Conservation (phyloP, 2,888 invertebrate genomes). For the Congeria kusceri region DNA sequence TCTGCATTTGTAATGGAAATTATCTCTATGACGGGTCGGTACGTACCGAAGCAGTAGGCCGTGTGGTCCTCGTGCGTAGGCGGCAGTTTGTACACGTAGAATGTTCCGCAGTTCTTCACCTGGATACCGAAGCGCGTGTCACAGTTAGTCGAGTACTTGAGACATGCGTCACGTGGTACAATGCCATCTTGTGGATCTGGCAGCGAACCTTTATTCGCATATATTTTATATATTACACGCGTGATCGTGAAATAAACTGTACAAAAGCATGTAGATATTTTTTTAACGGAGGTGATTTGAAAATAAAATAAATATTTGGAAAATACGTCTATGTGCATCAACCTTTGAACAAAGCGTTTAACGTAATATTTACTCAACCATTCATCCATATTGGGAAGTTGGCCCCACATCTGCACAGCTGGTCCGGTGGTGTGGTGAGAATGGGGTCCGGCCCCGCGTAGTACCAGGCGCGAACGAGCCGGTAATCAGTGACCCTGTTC, state of each 20-base stretch:
- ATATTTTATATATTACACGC: too few species aligned
- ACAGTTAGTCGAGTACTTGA: slow-evolving; percentile 5
- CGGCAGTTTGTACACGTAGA: slow-evolving; percentile 21
- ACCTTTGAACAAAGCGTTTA: too few species aligned
- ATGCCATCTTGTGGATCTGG: slow-evolving; percentile 12
- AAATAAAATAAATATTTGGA: too few species aligned
- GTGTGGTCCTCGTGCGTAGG: slow-evolving; percentile 8
- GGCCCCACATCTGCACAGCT: slow-evolving; percentile 33
- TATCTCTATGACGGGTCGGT: too few species aligned
- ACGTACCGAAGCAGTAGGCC: slow-evolving; percentile 27
- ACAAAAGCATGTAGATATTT: too few species aligned
- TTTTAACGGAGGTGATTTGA: too few species aligned
- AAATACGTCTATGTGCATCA: too few species aligned
- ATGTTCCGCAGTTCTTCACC: slow-evolving; percentile 26
- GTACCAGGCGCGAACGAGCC: slow-evolving; percentile 23
- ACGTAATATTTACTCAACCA: too few species aligned
- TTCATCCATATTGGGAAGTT: slow-evolving; percentile 41
- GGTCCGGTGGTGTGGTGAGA: slow-evolving; percentile 25
- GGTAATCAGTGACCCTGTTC: slow-evolving; percentile 16
- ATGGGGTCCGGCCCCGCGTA: slow-evolving; percentile 30
- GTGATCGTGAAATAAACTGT: too few species aligned
- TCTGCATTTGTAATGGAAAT: too few species aligned
- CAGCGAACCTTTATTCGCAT: slow-evolving; percentile 24
- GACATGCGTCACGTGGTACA: slow-evolving; percentile 8
- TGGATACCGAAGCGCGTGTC: slow-evolving; percentile 2